Evolutionary conservation across 2,888 invertebrate species (phyloP), one percentile per base, ranked within the genome.

Genomic region (Bruchidius siliquastri): DNA sequence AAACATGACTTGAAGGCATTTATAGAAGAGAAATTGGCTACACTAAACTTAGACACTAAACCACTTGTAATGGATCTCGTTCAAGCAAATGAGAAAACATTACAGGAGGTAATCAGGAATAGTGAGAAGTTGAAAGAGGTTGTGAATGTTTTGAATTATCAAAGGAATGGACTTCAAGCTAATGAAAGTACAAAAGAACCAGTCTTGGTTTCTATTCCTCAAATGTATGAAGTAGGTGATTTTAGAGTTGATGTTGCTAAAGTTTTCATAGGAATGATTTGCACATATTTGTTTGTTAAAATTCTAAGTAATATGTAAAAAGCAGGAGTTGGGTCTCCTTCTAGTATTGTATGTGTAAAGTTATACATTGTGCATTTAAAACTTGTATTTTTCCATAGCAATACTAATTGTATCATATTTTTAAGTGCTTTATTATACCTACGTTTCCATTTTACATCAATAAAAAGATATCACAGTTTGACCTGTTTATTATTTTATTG

Each of bases 1-100:
- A 85, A 85, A 75, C 80, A 84, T n/a, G 86, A 86, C 74, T 79
- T 86, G 26, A 86, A 86, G 76, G 71, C 75, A 6, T 83, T 82
- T 66, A 83, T 85, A 20, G 81, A 83, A 71, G 78, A 83, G 20
- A 79, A 79, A 73, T 72, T 82, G 22, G 67, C 77, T 4, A 72
- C 72, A 20, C 13, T 79, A 20, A 72, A 66, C 49, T 0, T 70
- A 21, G 18, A 13, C 18, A 13, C 20, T 32, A 71, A 73, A 20
- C 73, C 73, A 21, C 6, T 71, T 0, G 66, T 73, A n/a, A 18
- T n/a, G 2, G 68, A 72, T n/a, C 22, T 73, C 21, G 49, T 75
- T n/a, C 68, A 76, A 22, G 74, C 72, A 21, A 76, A 78, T 69
- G 72, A 76, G 22, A 72, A 32, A 20, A 72, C 74, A 0, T 22